Base-by-base conservation (phyloP, 2,888 invertebrate species). In the Zaprionus obscuricornis region DNA sequence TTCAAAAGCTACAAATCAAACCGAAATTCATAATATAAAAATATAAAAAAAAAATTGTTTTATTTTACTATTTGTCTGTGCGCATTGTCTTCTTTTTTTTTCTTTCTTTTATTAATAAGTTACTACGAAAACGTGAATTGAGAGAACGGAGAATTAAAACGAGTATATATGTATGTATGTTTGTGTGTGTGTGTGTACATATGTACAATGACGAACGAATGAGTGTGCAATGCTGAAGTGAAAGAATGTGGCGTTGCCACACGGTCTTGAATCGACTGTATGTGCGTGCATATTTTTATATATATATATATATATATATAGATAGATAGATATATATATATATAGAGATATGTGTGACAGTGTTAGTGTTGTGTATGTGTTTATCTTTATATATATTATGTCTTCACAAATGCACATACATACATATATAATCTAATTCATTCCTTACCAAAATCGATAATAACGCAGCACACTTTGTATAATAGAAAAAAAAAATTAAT, bases 161-260 rank as follows among this genome's bases (percentile, higher is more conserved):
- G 78, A 75, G 65, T 65, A 54, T 74, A 74, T 50, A 40, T 51
- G 29, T 45, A 46, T 51, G 16, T 36, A 50, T 33, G 22, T 52
- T 40, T 33, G 26, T 29, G 7, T 7, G 20, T 17, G 13, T 17
- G 43, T 22, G 11, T 26, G 51, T 51, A 46, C 62, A 67, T 62
- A 67, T 60, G 33, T 67, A 69, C 47, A 66, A 67, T 60, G 47
- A 67, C 68, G 55, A 67, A 72, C 85, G 79, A 84, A 81, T 81
- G 85, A 87, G 85, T 85, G 82, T 81, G 74, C 85, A 74, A 83
- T 76, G 77, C 63, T 62, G 43, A 68, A 81, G 86, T 81, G 82
- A 86, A 86, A 81, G 86, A 81, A 81, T 81, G 82, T 47, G 43
- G 85, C 45, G 81, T 81, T 81, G 81, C 81, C 81, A 86, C 51